Evolutionary conservation across 2,113 vertebrate genomes (phyloP).

Genomic region (Sander vitreus): DNA sequence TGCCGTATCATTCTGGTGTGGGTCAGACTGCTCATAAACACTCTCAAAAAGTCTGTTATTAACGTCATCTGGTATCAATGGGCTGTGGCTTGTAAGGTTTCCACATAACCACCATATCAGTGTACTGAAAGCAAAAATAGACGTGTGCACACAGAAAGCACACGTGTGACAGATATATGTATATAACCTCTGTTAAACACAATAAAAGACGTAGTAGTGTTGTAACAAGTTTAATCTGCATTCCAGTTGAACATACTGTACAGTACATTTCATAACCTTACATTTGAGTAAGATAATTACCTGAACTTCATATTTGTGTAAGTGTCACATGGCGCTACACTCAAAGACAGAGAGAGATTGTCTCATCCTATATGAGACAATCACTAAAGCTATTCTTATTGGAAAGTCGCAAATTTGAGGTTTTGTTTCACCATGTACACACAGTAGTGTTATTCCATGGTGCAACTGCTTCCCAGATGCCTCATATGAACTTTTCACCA

Average conservation of each 20-base stretch:
- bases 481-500: constrained; percentile 29
- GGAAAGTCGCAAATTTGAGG: background rate
- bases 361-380: background rate
- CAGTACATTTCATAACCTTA: background rate
- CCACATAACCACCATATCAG: constrained; percentile 28
- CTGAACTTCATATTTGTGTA: background rate
- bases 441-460: background rate
- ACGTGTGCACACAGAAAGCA: background rate
- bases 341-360: too few species aligned
- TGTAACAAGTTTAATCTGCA: background rate
- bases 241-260: background rate
- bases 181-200: background rate
- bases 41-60: background rate
- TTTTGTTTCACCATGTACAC: background rate
- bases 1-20: background rate
- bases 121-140: background rate
- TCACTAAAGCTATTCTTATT: background rate
- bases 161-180: background rate
- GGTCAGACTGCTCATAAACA: constrained; percentile 14
- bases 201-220: background rate
- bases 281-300: constrained; percentile 20
- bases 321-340: background rate
- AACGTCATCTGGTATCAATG: background rate
- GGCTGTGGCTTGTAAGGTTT: background rate
- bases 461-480: background rate